Percentiles rank a stretch among this genome's conserved stretches.
phyloP scores from a whole-genome alignment of 1,140 invertebrate species.

The Drosophila yakuba region DNA sequence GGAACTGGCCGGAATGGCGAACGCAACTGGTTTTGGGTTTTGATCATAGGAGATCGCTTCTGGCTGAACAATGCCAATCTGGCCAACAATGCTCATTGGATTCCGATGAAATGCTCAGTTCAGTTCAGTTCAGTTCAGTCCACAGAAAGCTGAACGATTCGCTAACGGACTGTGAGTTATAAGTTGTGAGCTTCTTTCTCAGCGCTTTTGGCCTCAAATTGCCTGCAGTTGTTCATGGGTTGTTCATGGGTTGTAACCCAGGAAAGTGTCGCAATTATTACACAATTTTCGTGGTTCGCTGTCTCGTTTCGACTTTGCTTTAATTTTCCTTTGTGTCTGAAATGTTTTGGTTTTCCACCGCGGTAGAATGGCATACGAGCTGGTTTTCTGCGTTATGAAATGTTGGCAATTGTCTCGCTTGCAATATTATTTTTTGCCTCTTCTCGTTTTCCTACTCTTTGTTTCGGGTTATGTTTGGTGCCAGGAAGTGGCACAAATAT shows the following conservation, averaged over 20 bases:
- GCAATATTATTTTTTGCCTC: constrained; percentile 53
- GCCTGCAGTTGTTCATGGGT: constrained; percentile 45
- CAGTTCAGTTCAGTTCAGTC: too few species aligned
- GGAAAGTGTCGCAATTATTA: constrained; percentile 78
- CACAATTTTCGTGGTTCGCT: constrained; percentile 62
- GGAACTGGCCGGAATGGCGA: constrained; percentile 53
- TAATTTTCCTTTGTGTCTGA: constrained; percentile 50
- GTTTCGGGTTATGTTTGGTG: constrained; percentile 27
- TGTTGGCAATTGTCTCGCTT: constrained; percentile 70
- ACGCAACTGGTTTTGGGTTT: constrained; percentile 61
- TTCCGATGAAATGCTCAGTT: constrained; percentile 49
- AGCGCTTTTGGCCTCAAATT: constrained; percentile 25
- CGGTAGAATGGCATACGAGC: constrained; percentile 65
- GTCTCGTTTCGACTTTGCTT: constrained; percentile 27
- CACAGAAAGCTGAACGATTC: constrained; percentile 3
- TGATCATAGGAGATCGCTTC: constrained; percentile 32
- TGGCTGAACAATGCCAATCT: constrained; percentile 37
- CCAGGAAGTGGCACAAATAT: constrained; percentile 53
- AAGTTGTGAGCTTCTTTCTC: constrained; percentile 35
- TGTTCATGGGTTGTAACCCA: constrained; percentile 50
- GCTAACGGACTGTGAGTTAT: constrained; percentile 39
- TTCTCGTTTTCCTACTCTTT: constrained; percentile 24
- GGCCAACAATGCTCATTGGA: constrained; percentile 49
- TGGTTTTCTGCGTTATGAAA: constrained; percentile 65
- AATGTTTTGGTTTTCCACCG: constrained; percentile 49